A percentile compares a stretch with the other conserved stretches of the same genome.
Conservation (phyloP, 2,113 vertebrate species). For the Mormoops blainvillei region DNA sequence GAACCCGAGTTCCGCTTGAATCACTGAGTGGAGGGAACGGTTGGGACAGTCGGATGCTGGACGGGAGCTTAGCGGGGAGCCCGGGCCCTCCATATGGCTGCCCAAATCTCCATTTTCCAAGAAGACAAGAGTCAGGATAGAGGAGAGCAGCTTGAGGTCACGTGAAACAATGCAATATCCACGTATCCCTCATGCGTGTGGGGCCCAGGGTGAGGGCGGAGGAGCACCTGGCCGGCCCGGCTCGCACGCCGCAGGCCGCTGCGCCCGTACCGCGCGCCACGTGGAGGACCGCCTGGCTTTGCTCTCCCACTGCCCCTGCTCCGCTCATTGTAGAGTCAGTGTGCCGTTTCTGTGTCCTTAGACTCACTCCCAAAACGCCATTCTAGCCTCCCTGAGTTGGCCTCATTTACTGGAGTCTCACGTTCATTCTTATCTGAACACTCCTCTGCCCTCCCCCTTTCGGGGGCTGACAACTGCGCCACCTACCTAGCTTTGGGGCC, state of each 20-base stretch:
- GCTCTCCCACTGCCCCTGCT: neutral
- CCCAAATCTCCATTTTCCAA: neutral
- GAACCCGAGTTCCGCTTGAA: neutral
- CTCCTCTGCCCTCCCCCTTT: neutral
- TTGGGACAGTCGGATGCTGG: neutral
- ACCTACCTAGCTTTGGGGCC: neutral
- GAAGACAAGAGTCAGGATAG: neutral
- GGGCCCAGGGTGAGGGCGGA: fast-evolving
- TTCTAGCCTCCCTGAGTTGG: neutral
- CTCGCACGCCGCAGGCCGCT: neutral
- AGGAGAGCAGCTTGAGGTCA: neutral
- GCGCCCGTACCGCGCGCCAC: too few relatives aligned
- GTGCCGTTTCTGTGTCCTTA: neutral
- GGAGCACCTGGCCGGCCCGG: fast-evolving
- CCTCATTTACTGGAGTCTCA: neutral
- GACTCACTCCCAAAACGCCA: neutral
- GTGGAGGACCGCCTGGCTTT: fast-evolving
- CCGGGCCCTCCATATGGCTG: neutral
- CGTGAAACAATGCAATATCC: neutral
- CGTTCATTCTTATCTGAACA: neutral
- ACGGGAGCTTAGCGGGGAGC: too few relatives aligned
- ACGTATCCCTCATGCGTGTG: fast-evolving
- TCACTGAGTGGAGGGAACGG: neutral
- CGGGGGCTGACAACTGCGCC: fast-evolving
- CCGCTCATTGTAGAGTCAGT: fast-evolving